Evolutionary conservation across 2,888 invertebrate genomes (phyloP).

Genomic region (Tetragonula carbonaria): DNA sequence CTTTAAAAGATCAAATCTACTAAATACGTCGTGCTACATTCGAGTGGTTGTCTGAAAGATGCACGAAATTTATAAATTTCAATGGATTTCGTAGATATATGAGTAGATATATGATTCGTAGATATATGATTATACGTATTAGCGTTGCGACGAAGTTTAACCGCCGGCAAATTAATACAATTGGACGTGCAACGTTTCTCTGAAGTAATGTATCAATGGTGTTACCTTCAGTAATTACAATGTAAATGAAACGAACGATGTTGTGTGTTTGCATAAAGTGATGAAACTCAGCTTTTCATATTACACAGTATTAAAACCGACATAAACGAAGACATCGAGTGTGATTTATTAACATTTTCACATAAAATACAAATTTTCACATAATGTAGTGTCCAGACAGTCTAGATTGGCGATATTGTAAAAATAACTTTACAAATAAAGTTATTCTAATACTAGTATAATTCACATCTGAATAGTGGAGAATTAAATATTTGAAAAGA

Average conservation of each 20-base stretch:
- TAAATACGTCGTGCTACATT: neutral
- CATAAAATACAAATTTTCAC: no score
- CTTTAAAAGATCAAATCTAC: no score
- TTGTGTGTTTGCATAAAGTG: neutral
- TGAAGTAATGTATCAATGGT: neutral
- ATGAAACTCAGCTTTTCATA: neutral
- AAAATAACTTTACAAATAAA: no score
- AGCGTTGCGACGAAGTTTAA: neutral
- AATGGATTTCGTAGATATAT: neutral
- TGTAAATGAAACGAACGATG: neutral
- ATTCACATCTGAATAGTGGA: no score
- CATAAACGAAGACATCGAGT: neutral
- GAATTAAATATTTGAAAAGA: no score
- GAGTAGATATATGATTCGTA: constrained; percentile 11
- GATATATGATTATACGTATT: constrained; percentile 5
- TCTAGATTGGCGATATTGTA: no score
- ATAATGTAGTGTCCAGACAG: no score
- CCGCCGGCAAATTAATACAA: neutral
- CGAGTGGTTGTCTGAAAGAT: neutral
- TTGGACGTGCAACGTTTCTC: constrained; percentile 9
- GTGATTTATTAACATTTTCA: no score
- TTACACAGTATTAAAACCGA: neutral
- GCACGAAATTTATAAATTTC: neutral
- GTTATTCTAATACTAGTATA: no score
- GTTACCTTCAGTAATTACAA: neutral